These are phyloP conservation scores for Kryphioiulus occultus DNA, from an alignment of 2,888 invertebrate genomes.

Conservation along the genomic window DNA sequence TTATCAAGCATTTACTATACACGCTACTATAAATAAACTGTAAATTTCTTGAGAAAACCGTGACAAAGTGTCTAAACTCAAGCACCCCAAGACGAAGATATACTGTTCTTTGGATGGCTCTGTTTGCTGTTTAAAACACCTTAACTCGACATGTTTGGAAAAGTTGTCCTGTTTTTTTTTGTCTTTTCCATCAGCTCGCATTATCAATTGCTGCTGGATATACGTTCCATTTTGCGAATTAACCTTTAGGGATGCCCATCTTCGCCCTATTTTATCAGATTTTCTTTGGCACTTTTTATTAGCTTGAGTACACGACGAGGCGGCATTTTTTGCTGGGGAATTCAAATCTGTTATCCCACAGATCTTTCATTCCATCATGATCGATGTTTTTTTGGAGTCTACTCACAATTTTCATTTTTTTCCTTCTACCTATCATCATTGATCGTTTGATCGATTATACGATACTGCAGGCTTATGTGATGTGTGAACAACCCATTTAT, in stretches of 20 bases:
- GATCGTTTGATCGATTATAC: conserved; percentile 10
- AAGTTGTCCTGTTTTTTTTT: background rate
- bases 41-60: background rate
- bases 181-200: background rate
- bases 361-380: conserved; percentile 23
- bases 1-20: background rate
- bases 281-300: conserved; percentile 23
- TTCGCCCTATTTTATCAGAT: background rate
- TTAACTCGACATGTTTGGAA: background rate
- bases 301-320: background rate
- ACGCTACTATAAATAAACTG: background rate
- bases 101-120: background rate
- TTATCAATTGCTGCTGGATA: background rate
- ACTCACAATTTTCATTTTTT: conserved; percentile 13
- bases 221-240: background rate
- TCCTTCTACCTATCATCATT: background rate
- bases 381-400: background rate
- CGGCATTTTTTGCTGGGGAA: background rate
- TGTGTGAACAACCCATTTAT: conserved; percentile 16
- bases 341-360: conserved; percentile 14
- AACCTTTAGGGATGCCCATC: background rate
- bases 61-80: background rate
- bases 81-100: background rate
- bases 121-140: background rate
- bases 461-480: background rate